Base-by-base conservation (phyloP, 2,888 invertebrate species). In the Myopa testacea region DNA sequence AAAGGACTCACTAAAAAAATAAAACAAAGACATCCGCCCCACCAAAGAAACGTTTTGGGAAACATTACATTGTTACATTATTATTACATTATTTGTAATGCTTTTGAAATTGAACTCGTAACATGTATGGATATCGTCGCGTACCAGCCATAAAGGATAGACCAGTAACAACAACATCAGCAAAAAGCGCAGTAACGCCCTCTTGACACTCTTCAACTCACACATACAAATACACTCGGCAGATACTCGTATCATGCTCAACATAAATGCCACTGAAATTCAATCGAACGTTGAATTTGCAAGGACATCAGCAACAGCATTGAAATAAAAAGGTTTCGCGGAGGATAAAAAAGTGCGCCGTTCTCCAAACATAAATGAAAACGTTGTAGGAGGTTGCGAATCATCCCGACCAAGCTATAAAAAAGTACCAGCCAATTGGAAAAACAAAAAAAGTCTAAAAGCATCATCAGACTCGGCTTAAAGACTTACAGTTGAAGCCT, bases 201-300 rank as follows among this genome's bases (percentile, higher is more conserved):
- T 14, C 14, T 55, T 4, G 5, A 55, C 55, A 55, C 14, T 3
- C 10, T n/a, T 55, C n/a, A 6, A 55, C 55, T 6, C 55, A n/a
- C 55, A 5, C 8, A 50, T 14, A 2, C 26, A 26, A 26, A 26
- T 26, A 26, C 45, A 45, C 45, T 45, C 10, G 45, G 2, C 45
- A 45, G 7, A 45, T 16, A 16, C 55, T n/a, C 14, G 10, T 16
- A 55, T 55, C 5, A n/a, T 55, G 16, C 55, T 55, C 55, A 55
- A 52, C 65, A 70, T 26, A 55, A 26, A 65, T 19, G 62, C 70
- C 70, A 76, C 70, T 76, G 76, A 76, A 76, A 76, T 76, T 70
- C 76, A 76, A 76, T 34, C 67, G 68, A 75, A 73, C 34, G 6
- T 1, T n/a, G 34, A 37, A 67, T 19, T 62, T 62, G 34, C 62